phyloP scores from a whole-genome alignment of 92 coral and sea anemone species.

The Metridium senile region DNA sequence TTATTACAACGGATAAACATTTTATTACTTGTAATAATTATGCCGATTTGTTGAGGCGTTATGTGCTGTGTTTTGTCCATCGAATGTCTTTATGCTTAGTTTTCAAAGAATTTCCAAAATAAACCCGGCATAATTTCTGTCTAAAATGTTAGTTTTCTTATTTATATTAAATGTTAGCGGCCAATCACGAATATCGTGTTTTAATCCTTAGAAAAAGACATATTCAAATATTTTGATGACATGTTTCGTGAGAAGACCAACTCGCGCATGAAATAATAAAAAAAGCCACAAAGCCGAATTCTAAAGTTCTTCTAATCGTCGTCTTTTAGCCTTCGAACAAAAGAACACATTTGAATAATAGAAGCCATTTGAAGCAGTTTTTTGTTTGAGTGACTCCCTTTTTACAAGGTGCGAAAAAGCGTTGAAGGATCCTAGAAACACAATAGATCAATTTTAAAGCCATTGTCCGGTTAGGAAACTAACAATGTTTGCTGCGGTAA shows the following conservation, averaged over 20 bases:
- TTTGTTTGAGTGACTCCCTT: background rate
- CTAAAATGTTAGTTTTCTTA: background rate
- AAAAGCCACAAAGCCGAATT: background rate
- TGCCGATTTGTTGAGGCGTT: too few relatives aligned
- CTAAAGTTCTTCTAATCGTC: constrained; percentile 37
- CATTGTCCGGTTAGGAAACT: background rate
- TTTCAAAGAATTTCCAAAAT: constrained; percentile 12
- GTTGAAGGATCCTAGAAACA: background rate
- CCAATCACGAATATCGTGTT: constrained; percentile 16
- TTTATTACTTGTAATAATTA: background rate
- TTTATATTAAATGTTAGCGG: constrained; percentile 24
- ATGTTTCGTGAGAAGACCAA: constrained; percentile 7
- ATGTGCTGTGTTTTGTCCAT: too few relatives aligned
- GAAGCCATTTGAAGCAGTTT: constrained; percentile 21
- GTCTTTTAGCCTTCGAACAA: constrained; percentile 51
- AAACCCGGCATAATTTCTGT: constrained; percentile 10
- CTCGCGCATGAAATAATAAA: background rate
- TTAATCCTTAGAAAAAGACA: constrained; percentile 22
- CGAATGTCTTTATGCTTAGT: constrained; percentile 8
- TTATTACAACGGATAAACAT: constrained; percentile 11
- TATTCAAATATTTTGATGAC: constrained; percentile 2
- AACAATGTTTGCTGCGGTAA: constrained; percentile 1
- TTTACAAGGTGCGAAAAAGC: constrained; percentile 17
- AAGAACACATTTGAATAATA: constrained; percentile 38
- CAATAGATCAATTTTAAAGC: constrained; percentile 1